These are phyloP conservation scores for Oxyteleia sp. DNA, from an alignment of 2,888 invertebrate species.

Conservation along the genomic window DNA sequence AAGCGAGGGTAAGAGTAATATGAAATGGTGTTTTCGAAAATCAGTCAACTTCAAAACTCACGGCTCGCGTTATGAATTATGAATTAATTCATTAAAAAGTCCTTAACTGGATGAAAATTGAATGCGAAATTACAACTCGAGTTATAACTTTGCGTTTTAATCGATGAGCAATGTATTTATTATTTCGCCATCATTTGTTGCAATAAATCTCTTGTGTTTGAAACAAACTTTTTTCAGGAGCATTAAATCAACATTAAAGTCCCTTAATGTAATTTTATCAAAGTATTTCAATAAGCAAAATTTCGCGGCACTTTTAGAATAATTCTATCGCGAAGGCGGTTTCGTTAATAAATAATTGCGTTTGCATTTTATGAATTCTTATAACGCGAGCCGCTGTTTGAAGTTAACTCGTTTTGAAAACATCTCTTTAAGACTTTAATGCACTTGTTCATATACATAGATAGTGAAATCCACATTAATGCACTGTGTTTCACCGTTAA, in stretches of 20 bases:
- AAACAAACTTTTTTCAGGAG: background rate
- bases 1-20: slow-evolving; percentile 69
- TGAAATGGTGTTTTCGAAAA: slow-evolving; percentile 63
- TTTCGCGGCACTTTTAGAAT: background rate
- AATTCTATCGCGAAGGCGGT: background rate
- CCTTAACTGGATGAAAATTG: slow-evolving; percentile 21
- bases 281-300: background rate
- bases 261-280: background rate
- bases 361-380: background rate
- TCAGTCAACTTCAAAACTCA: slow-evolving; percentile 67
- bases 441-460: slow-evolving; percentile 51
- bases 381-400: slow-evolving; percentile 22
- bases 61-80: slow-evolving; percentile 37
- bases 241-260: background rate
- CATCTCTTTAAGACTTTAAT: slow-evolving; percentile 42
- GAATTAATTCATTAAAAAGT: slow-evolving; percentile 53
- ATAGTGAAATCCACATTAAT: slow-evolving; percentile 46
- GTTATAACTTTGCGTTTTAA: slow-evolving; percentile 20
- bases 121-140: slow-evolving; percentile 11
- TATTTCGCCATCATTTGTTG: slow-evolving; percentile 3
- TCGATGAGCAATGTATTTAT: slow-evolving; percentile 17
- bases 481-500: slow-evolving; percentile 32
- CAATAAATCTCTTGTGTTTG: background rate
- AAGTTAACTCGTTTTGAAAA: slow-evolving; percentile 57
- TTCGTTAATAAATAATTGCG: background rate